Evolutionary conservation across 2,888 invertebrate genomes (phyloP).

Genomic region (Lamellibrachia columna): DNA sequence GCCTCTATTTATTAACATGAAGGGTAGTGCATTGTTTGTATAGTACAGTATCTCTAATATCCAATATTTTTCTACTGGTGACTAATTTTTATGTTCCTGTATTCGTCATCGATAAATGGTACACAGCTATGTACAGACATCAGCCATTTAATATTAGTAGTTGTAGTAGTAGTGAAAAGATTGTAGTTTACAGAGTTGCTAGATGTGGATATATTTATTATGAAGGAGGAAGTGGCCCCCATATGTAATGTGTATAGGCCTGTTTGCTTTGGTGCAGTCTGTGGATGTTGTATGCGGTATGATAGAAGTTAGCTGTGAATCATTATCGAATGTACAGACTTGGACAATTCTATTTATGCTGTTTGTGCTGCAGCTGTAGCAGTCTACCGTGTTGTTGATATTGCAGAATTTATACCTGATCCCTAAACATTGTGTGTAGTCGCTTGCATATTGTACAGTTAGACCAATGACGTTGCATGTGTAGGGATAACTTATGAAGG

Average conservation of each 20-base stretch:
- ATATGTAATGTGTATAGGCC: not conserved
- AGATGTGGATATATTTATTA: constrained; percentile 10
- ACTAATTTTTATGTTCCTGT: not conserved
- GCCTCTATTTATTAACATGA: not conserved
- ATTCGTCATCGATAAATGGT: not conserved
- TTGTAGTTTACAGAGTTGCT: not conserved
- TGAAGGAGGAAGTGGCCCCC: not conserved
- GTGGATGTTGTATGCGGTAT: not conserved
- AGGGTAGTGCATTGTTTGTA: not conserved
- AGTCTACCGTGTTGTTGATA: not conserved
- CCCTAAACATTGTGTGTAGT: too few species aligned
- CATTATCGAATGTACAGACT: not conserved
- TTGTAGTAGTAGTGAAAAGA: not conserved
- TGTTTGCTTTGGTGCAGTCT: not conserved
- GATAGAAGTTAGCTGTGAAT: not conserved
- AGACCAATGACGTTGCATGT: too few species aligned
- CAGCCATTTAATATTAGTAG: not conserved
- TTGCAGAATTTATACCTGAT: not conserved
- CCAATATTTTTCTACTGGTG: constrained; percentile 3
- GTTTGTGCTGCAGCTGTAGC: not conserved
- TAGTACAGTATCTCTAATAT: not conserved
- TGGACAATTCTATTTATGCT: not conserved
- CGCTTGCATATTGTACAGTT: too few species aligned
- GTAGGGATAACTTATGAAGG: not conserved
- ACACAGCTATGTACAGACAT: not conserved